Evolutionary conservation across 2,797 vertebrate species (phyloP).

Genomic region (Rhyacichthys aspro): DNA sequence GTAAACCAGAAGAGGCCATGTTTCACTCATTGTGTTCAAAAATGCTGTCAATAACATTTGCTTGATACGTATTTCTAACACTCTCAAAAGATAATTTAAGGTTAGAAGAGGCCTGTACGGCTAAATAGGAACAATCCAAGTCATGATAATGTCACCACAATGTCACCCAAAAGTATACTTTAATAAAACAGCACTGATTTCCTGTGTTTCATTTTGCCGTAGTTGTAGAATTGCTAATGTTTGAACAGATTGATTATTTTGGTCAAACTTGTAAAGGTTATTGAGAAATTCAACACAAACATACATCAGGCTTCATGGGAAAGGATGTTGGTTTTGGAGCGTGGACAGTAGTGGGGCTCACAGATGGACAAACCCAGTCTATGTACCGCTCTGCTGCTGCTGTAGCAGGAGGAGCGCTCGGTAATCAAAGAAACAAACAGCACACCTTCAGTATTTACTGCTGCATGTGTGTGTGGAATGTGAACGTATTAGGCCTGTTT

Average conservation of each 20-base stretch:
- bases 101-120: too few species aligned
- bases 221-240: too few species aligned
- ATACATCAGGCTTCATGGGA: slow-evolving; percentile 22
- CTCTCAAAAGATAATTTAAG: background rate
- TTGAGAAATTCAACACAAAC: slow-evolving; percentile 6
- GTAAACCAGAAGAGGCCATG: slow-evolving; percentile 26
- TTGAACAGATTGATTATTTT: background rate
- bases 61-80: background rate
- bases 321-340: slow-evolving; percentile 63
- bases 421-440: slow-evolving; percentile 37
- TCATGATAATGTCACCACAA: background rate
- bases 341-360: slow-evolving; percentile 30
- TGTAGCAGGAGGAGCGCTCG: slow-evolving; percentile 26
- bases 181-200: background rate
- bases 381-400: slow-evolving; percentile 21
- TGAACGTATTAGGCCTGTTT: slow-evolving; percentile 15
- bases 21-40: background rate
- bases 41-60: background rate
- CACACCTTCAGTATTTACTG: slow-evolving; percentile 23
- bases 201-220: too few species aligned
- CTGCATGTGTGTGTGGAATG: slow-evolving; percentile 6
- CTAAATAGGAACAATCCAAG: too few species aligned
- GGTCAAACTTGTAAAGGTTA: slow-evolving; percentile 3
- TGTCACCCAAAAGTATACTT: background rate
- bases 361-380: slow-evolving; percentile 40